Conservation (phyloP, 2,888 invertebrate genomes). For the Pogonocherus hispidulus region DNA sequence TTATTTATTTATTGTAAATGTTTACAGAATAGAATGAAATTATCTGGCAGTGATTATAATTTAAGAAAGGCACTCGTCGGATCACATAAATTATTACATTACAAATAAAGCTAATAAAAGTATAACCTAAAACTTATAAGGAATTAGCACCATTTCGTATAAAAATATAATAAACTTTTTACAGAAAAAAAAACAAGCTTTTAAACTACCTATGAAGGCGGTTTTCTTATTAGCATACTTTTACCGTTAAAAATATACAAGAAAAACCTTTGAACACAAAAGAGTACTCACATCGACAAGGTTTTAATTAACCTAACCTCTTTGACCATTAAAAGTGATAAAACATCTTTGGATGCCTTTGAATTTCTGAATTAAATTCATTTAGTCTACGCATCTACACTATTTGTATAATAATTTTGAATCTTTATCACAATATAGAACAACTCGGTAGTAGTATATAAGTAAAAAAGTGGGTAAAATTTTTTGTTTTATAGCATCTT, state of each 20-base stretch:
- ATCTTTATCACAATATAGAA: too few relatives aligned
- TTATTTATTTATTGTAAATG: conserved; percentile 20
- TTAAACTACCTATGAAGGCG: neutral
- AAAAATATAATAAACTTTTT: conserved; percentile 8
- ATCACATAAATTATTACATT: conserved; percentile 42
- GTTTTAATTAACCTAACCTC: too few relatives aligned
- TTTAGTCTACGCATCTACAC: too few relatives aligned
- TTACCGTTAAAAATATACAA: neutral
- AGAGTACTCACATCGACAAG: neutral
- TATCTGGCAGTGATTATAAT: conserved; percentile 45
- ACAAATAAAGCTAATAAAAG: conserved; percentile 18
- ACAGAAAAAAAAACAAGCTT: conserved; percentile 5
- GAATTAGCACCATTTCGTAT: conserved; percentile 25
- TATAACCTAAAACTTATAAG: conserved; percentile 13
- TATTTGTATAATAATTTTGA: too few relatives aligned
- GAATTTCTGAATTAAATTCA: too few relatives aligned
- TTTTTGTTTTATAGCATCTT: too few relatives aligned
- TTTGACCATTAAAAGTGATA: too few relatives aligned
- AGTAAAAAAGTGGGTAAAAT: too few relatives aligned
- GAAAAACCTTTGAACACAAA: neutral
- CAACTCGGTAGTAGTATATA: too few relatives aligned
- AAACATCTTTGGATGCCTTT: too few relatives aligned
- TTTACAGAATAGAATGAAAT: neutral
- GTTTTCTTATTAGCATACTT: neutral
- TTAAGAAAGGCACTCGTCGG: conserved; percentile 36